Evolutionary conservation across 2,888 invertebrate species (phyloP).

Genomic region (Trissonchulus sp.): DNA sequence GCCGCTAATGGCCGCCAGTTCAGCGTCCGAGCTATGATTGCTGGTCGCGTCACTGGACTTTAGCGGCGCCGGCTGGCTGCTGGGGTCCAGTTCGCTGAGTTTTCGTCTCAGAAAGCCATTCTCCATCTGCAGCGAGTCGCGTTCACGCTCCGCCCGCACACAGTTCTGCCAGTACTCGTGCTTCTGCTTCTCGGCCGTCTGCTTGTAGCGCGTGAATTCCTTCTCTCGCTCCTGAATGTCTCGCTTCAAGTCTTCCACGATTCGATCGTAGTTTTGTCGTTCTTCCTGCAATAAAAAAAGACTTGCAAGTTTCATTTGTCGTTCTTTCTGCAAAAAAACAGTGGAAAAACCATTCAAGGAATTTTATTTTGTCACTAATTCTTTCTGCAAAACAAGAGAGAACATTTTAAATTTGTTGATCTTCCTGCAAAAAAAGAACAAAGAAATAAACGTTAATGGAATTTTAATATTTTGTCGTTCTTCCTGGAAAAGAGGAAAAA

Average conservation of each 20-base stretch:
- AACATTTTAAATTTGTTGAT: no score
- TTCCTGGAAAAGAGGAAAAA: no score
- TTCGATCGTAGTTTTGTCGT: slow-evolving; percentile 7
- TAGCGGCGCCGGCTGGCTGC: not conserved
- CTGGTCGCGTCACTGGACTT: not conserved
- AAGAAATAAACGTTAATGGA: no score
- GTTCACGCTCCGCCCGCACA: slow-evolving; percentile 17
- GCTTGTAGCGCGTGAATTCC: not conserved
- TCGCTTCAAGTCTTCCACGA: slow-evolving; percentile 8
- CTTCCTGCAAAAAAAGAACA: no score
- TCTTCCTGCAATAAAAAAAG: slow-evolving; percentile 13
- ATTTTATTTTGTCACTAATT: no score
- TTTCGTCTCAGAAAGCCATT: not conserved
- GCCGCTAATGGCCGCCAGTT: slow-evolving; percentile 12
- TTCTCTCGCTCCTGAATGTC: slow-evolving; percentile 2
- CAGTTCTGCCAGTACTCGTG: slow-evolving; percentile 12
- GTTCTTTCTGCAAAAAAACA: no score
- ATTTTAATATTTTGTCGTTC: no score
- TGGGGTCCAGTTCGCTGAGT: not conserved
- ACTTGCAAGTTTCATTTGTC: no score
- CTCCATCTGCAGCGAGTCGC: slow-evolving; percentile 9
- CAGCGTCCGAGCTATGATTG: slow-evolving; percentile 27
- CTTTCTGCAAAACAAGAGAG: no score
- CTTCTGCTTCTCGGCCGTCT: slow-evolving; percentile 5
- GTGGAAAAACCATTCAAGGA: no score